Evolutionary conservation across 2,888 invertebrate genomes (phyloP), one percentile per base, ranked within the genome.

Genomic region (Macropis europaea): DNA sequence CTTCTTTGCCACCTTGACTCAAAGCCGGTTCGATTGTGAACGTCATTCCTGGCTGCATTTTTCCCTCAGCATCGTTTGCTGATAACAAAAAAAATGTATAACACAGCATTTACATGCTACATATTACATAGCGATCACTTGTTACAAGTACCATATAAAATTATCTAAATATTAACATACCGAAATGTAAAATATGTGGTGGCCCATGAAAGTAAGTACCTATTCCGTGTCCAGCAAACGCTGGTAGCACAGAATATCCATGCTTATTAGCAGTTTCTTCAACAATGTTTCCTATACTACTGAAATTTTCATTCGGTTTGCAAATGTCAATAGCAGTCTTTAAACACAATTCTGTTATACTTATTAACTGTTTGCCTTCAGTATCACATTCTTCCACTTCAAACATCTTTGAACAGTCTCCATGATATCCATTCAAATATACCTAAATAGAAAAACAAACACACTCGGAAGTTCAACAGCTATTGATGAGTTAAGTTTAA

Each of bases 1-100:
- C 91, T 60, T 94, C 91, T 40, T 92, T 91, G 0, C 90, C 90
- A 0, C 97, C 97, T 79, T 96, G 95, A 1, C 95, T 93, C 13
- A 99, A 86, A 6, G 95, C 94, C 7, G 99, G 99, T 87, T 99
- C 98, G 83, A 99, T 96, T 0, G 98, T 99, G 86, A 99, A 98
- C 0, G 96, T 96, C 96, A 97, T 97, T n/a, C 97, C 97, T 2
- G 95, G 90, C 79, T 92, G 87, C 97, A 98, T 97, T 50, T 89
- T 85, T 0, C 95, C 96, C 0, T 93, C 92, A 79, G 92, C 91
- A 54, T 92, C 86, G 84, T 95, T 95, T 76, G 91, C 95, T 95
- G 85, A 5, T 11, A 57, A 88, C 89, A 62, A 22, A 3, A n/a
- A 28, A 24, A 42, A 40, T 19, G 26, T 32, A 15, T 2, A 30